phyloP scores from a whole-genome alignment of 2,113 vertebrate species.

The Thamnophis sirtalis region DNA sequence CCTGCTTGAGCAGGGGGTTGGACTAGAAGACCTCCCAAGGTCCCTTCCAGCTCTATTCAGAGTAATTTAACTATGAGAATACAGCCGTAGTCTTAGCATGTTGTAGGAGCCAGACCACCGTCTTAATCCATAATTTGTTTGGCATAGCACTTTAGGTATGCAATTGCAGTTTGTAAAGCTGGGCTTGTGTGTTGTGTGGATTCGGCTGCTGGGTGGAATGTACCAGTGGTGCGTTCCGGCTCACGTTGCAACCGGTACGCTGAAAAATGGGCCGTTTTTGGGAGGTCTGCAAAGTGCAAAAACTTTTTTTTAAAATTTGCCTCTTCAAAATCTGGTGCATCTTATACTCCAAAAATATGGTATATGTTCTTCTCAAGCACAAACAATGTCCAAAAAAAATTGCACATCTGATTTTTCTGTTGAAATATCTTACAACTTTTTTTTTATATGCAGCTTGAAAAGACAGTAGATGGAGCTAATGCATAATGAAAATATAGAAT shows the following conservation, averaged over 20 bases:
- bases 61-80: neutral
- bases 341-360: too few species aligned
- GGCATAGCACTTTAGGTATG: neutral
- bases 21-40: too few species aligned
- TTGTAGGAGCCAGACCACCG: neutral
- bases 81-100: neutral
- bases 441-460: neutral
- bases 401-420: neutral
- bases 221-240: too few species aligned
- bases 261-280: too few species aligned
- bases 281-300: too few species aligned
- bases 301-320: too few species aligned
- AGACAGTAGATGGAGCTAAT: constrained; percentile 61
- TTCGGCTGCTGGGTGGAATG: neutral
- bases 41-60: too few species aligned
- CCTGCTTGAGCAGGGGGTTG: too few species aligned
- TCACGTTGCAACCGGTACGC: too few species aligned
- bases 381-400: neutral
- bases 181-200: neutral
- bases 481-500: constrained; percentile 21
- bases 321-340: too few species aligned
- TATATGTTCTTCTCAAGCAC: neutral
- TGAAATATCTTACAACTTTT: neutral
- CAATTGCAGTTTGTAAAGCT: neutral
- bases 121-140: neutral